phyloP scores from a whole-genome alignment of 2,113 vertebrate species.

The Empidonax traillii region DNA sequence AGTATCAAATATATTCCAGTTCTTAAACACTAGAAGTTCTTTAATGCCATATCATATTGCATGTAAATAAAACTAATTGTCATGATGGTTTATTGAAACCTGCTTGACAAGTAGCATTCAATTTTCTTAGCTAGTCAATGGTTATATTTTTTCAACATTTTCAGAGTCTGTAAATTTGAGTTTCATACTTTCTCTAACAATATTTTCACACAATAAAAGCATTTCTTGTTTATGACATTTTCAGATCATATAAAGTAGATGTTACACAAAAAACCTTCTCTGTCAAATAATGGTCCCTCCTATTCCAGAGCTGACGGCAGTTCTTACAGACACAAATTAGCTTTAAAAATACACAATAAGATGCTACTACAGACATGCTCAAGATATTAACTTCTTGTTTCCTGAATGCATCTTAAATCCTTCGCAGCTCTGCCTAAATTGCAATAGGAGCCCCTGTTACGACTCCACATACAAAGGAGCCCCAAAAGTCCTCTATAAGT shows the following conservation, averaged over 20 bases:
- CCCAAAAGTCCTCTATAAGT: constrained; percentile 87
- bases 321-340: background rate
- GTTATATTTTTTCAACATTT: background rate
- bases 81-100: constrained; percentile 8
- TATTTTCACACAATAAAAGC: background rate
- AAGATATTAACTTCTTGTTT: background rate
- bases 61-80: constrained; percentile 54
- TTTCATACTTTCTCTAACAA: background rate
- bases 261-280: background rate
- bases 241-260: background rate
- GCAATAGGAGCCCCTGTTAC: background rate
- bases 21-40: background rate
- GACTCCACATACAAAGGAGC: constrained; percentile 72
- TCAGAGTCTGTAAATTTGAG: background rate
- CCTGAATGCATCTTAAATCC: background rate
- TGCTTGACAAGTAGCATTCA: background rate
- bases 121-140: background rate
- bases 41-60: background rate
- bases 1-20: constrained; percentile 15
- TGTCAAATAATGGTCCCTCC: background rate
- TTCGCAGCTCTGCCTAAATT: constrained; percentile 26
- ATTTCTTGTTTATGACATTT: background rate
- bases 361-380: background rate
- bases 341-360: background rate
- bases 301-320: background rate